Conservation (phyloP, 2,113 vertebrate species). For the Pseudonaja textilis region DNA sequence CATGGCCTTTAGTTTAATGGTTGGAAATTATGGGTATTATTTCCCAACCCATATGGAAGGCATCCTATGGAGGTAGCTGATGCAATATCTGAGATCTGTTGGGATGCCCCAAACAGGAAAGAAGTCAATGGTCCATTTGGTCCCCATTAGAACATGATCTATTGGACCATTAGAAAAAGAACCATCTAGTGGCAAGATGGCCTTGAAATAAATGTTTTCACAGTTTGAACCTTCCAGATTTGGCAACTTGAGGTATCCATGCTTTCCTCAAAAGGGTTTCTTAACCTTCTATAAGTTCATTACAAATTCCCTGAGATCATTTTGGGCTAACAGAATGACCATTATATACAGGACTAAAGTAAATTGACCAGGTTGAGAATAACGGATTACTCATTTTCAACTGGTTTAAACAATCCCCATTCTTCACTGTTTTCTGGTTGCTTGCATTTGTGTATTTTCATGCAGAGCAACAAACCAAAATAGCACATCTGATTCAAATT, state of each 20-base stretch:
- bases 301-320: neutral
- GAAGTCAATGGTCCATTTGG: neutral
- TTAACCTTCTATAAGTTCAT: neutral
- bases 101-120: neutral
- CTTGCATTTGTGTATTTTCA: neutral
- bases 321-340: neutral
- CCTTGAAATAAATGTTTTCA: neutral
- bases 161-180: neutral
- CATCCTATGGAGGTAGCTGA: neutral
- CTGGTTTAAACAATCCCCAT: neutral
- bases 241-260: neutral
- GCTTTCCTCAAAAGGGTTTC: neutral
- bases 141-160: neutral
- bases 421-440: conserved; percentile 35
- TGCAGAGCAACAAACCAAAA: conserved; percentile 35
- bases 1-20: neutral
- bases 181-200: neutral
- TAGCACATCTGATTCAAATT: conserved; percentile 40
- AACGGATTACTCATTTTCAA: neutral
- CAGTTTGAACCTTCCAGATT: neutral
- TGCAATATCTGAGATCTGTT: neutral
- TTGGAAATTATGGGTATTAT: neutral
- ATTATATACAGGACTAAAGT: neutral
- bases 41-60: neutral
- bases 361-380: neutral